phyloP scores from a whole-genome alignment of 2,888 invertebrate species.

The Microdon myrmicae region DNA sequence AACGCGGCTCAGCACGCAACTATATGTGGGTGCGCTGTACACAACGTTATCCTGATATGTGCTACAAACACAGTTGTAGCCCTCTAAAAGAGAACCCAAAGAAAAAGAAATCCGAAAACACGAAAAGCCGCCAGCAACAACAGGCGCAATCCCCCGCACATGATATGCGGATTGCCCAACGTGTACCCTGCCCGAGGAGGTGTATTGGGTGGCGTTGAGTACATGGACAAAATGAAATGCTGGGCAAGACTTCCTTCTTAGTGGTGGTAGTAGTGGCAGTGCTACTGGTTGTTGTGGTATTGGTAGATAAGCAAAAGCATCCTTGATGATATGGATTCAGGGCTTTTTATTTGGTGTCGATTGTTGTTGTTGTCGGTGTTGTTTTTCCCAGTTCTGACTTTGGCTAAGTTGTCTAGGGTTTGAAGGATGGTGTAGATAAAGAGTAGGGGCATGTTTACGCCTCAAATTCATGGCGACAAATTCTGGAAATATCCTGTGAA shows the following conservation, averaged over 20 bases:
- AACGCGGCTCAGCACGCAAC: slow-evolving; percentile 31
- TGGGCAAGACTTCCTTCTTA: too few relatives aligned
- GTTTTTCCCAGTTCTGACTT: slow-evolving; percentile 1
- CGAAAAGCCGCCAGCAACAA: slow-evolving; percentile 40
- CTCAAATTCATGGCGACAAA: slow-evolving; percentile 19
- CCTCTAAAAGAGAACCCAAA: slow-evolving; percentile 2
- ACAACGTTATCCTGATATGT: slow-evolving; percentile 28
- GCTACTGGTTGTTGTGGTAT: too few relatives aligned
- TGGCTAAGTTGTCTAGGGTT: neutral
- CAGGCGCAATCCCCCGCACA: slow-evolving; percentile 21
- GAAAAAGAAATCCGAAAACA: too few relatives aligned
- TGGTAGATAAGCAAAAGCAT: slow-evolving; percentile 24
- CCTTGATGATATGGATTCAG: slow-evolving; percentile 16
- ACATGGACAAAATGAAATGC: slow-evolving; percentile 28
- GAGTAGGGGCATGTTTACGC: slow-evolving; percentile 50
- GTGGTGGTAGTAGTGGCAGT: too few relatives aligned
- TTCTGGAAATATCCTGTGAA: slow-evolving; percentile 33
- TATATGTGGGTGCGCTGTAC: slow-evolving; percentile 32
- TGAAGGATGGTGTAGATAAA: slow-evolving; percentile 35
- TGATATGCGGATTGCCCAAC: neutral
- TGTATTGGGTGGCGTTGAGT: neutral
- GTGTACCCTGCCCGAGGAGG: too few relatives aligned
- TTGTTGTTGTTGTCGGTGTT: neutral
- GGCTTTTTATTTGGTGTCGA: neutral
- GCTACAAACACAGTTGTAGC: slow-evolving; percentile 46